Percentiles rank a stretch among this genome's conserved stretches.
Conservation (phyloP, 2,113 vertebrate genomes). For the Bubo scandiacus region DNA sequence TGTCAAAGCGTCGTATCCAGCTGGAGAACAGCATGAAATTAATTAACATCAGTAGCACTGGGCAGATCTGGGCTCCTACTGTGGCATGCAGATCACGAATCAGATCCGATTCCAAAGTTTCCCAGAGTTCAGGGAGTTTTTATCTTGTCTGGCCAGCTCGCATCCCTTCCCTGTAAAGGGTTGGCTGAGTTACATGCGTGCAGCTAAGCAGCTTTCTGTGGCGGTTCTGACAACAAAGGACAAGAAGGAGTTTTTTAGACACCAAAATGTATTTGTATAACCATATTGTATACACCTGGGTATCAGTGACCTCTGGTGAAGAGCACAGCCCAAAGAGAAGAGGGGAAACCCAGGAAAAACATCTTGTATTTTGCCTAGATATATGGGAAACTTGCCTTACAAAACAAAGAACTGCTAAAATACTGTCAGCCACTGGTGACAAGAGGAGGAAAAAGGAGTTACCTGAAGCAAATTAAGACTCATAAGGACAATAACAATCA, state of each 20-base stretch:
- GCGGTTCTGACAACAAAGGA: neutral
- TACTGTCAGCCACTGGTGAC: neutral
- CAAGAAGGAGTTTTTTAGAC: neutral
- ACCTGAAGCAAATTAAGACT: neutral
- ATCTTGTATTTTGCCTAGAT: neutral
- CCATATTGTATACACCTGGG: too few relatives aligned
- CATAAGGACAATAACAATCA: neutral
- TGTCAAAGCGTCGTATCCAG: neutral
- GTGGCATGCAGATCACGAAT: neutral
- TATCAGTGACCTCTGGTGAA: too few relatives aligned
- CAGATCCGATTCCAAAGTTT: neutral
- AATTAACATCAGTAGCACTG: neutral
- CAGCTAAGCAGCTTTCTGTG: neutral
- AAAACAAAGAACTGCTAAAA: neutral
- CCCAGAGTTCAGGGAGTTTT: neutral
- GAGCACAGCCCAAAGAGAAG: neutral
- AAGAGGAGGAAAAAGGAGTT: neutral
- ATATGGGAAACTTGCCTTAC: neutral
- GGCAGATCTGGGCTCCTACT: neutral
- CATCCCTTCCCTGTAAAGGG: neutral
- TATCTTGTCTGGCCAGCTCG: neutral
- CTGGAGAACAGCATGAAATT: neutral
- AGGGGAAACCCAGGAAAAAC: neutral
- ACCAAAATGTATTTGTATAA: too few relatives aligned
- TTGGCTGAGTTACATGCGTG: fast-evolving